phyloP scores from a whole-genome alignment of 1,140 invertebrate genomes.

The Zaprionus africanus region DNA sequence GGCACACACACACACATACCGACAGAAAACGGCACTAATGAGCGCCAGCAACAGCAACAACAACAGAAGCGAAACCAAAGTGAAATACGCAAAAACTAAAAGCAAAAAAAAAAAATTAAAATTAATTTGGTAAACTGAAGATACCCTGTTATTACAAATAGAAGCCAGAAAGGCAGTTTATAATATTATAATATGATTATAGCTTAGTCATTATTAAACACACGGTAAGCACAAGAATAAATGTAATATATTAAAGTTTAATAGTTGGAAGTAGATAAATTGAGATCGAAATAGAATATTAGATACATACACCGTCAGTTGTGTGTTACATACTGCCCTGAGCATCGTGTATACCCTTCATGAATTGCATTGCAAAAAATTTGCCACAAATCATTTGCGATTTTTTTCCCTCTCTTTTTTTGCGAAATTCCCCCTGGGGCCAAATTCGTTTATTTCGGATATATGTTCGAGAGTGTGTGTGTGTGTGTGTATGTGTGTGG shows the following conservation, averaged over 20 bases:
- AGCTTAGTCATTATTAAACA: no score
- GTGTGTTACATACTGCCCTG: background rate
- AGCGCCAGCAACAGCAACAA: constrained; percentile 48
- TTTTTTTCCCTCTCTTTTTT: constrained; percentile 68
- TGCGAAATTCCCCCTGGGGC: constrained; percentile 74
- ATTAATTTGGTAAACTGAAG: background rate
- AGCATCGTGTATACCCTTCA: background rate
- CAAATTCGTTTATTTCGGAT: constrained; percentile 73
- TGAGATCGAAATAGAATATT: no score
- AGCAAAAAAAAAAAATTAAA: constrained; percentile 44
- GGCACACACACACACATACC: constrained; percentile 39
- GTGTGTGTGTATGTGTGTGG: constrained; percentile 19
- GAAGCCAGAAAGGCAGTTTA: no score
- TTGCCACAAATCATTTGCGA: constrained; percentile 80
- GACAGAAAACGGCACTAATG: constrained; percentile 72
- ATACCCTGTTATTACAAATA: constrained; percentile 9
- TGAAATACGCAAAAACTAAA: constrained; percentile 70
- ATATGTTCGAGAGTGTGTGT: constrained; percentile 34
- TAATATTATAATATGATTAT: background rate
- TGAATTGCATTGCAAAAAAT: constrained; percentile 34
- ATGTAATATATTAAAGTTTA: background rate
- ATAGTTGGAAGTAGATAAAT: no score
- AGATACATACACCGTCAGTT: no score
- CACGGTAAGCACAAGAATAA: background rate
- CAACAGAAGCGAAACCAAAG: constrained; percentile 49